Base-by-base conservation (phyloP, 2,113 vertebrate species). In the Trematocara unimaculatum region DNA sequence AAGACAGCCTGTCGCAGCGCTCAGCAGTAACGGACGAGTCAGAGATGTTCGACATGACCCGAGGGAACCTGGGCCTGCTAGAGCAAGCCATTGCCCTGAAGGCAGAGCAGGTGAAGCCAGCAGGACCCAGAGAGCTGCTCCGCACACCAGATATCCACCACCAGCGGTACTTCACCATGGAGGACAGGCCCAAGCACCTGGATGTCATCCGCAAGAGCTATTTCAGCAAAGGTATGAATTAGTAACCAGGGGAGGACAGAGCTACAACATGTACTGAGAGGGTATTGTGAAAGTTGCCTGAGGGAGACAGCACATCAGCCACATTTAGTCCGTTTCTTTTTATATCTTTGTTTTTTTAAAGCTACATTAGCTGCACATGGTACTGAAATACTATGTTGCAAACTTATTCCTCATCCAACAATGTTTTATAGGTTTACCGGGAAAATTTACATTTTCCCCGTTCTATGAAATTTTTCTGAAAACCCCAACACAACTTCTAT, bases 61-160 rank as follows among this genome's bases (percentile, higher is more conserved):
- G 98, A 20, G 98, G 99, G 1, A 99, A 99, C 94, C 95, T 99
- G 95, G 98, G 98, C 15, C 97, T 99, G 70, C 96, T 99, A 93
- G 99, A 99, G 93, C 98, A 99, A 91, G 99, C 99, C 92, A 99
- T 99, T 0, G 99, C 99, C 1, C 95, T 99, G 87, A 99, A 99
- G 91, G 98, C 99, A 0, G 97, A 99, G 94, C 99, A 99, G 94
- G 98, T 98, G 74, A 98, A 97, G 54, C 91, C 94, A 0, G 84
- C 84, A 2, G 96, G 97, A 0, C 96, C 97, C 72, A 94, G 97
- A 11, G 98, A 97, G 87, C 95, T 97, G 4, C 93, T 97, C 35
- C 91, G 96, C 4, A 84, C 96, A 47, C 92, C 97, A 0, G 98
- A 98, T 13, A 72, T 93, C 67, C 97, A 97, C 84, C 97, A 97